phyloP scores from a whole-genome alignment of 2,113 vertebrate genomes.

The Hydrolagus affinis region DNA sequence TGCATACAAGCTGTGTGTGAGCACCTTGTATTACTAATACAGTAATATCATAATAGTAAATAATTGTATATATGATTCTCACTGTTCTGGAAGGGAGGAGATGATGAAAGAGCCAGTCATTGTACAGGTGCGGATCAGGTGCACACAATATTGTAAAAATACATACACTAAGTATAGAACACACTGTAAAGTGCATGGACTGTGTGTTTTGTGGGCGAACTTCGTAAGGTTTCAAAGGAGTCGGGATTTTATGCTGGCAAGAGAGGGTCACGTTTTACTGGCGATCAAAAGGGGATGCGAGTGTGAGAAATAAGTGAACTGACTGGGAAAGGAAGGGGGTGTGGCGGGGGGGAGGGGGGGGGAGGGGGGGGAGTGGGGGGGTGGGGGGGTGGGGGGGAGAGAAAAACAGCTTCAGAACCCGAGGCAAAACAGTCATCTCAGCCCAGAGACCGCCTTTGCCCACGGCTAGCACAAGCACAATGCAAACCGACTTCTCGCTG shows the following conservation, averaged over 20 bases:
- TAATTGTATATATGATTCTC: slow-evolving; percentile 54
- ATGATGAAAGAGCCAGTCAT: slow-evolving; percentile 60
- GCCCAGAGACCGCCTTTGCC: slow-evolving; percentile 32
- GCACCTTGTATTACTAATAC: background rate
- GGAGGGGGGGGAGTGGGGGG: no score
- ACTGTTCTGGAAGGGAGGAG: slow-evolving; percentile 58
- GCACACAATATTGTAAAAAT: slow-evolving; percentile 48
- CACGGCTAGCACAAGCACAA: slow-evolving; percentile 35
- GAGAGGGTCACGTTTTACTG: slow-evolving; percentile 61
- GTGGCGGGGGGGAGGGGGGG: no score
- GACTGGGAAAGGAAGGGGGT: slow-evolving; percentile 37
- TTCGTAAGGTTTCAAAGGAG: slow-evolving; percentile 48
- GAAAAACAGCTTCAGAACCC: slow-evolving; percentile 40
- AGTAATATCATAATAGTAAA: no score
- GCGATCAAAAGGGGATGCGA: slow-evolving; percentile 67
- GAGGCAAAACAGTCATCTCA: slow-evolving; percentile 45
- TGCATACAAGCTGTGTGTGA: background rate
- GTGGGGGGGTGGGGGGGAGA: no score
- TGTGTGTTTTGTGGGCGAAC: slow-evolving; percentile 37
- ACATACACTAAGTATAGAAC: slow-evolving; percentile 33
- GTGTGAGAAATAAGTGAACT: slow-evolving; percentile 89
- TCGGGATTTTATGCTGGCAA: slow-evolving; percentile 55
- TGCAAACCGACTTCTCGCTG: slow-evolving; percentile 33
- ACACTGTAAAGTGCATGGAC: background rate
- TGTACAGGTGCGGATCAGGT: slow-evolving; percentile 75